A percentile compares a stretch with the other conserved stretches of the same genome.
phyloP scores from a whole-genome alignment of 2,888 invertebrate genomes.

The Andrena chrysosceles region DNA sequence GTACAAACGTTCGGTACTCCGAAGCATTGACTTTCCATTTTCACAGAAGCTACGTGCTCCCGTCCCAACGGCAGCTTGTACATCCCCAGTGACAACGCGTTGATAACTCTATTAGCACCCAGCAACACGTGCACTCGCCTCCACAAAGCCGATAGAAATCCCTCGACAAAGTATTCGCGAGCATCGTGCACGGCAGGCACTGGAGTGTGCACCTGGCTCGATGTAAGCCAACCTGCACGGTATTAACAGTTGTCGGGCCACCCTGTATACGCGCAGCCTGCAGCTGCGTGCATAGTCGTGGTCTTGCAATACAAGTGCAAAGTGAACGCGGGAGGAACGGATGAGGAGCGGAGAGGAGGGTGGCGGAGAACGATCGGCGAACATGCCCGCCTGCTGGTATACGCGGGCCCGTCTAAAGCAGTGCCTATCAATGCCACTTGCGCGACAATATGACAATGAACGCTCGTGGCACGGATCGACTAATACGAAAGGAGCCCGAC shows the following conservation, averaged over 20 bases:
- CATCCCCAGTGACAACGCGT: neutral
- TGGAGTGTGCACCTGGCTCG: constrained; percentile 8
- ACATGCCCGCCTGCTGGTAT: constrained; percentile 44
- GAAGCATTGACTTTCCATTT: too few relatives aligned
- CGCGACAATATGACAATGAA: constrained; percentile 75
- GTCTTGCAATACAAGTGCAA: constrained; percentile 61
- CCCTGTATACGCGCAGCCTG: constrained; percentile 20
- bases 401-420: constrained; percentile 55
- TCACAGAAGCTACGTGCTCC: too few relatives aligned
- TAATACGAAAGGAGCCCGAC: constrained; percentile 73
- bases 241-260: constrained; percentile 18
- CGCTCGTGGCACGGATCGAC: constrained; percentile 68
- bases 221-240: constrained; percentile 7
- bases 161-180: neutral
- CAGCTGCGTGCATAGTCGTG: constrained; percentile 47
- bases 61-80: neutral
- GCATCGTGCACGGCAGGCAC: neutral
- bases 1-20: too few relatives aligned
- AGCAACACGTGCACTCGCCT: neutral
- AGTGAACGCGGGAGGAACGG: constrained; percentile 49
- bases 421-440: constrained; percentile 74
- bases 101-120: neutral
- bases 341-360: constrained; percentile 3
- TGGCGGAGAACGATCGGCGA: constrained; percentile 22
- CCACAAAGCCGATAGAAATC: neutral